Base-by-base conservation (phyloP, 2,113 vertebrate genomes). In the Muntiacus muntjak region DNA sequence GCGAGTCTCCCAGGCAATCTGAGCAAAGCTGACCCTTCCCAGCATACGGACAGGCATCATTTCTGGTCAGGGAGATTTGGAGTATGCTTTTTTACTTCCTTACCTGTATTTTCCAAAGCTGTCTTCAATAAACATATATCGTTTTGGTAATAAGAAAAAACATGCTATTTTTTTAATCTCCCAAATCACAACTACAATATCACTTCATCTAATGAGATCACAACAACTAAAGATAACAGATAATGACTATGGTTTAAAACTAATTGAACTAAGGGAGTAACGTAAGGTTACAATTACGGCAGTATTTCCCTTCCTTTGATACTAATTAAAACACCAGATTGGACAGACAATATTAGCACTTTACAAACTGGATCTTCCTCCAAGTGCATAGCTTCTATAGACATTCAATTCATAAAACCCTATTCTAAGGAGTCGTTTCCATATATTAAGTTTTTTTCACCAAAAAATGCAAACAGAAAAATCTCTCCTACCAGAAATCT, bases 141-240 rank as follows among this genome's bases (percentile, higher is more conserved):
- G 10, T 54, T 76, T 93, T 43, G 40, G 16, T 52, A 84, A 54
- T 45, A 71, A 87, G 83, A 89, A 95, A 93, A 93, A 47, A 25
- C 28, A 47, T 45, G 33, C 8, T 89, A 47, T 92, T 82, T 93
- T 88, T 88, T 90, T 43, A 45, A 96, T 93, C 82, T 88, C 82
- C 33, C 36, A 83, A 88, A 81, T 86, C 82, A 91, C 86, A 94
- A 97, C 78, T 85, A 19, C 78, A 86, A 23, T 71, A 88, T 58
- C 64, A 82, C 55, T 81, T 95, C 54, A 87, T 71, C 67, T 54
- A 90, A 87, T 36, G 26, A 15, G 36, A 97, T 55, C 43, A 94
- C 96, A 97, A 90, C 89, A 91, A 96, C 55, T 71, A 86, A 40
- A 85, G 6, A 96, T 64, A 97, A 92, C 64, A 85, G 87, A 88